Evolutionary conservation across 2,888 invertebrate species (phyloP), one percentile per base, ranked within the genome.

Genomic region (Dorcus hopei): DNA sequence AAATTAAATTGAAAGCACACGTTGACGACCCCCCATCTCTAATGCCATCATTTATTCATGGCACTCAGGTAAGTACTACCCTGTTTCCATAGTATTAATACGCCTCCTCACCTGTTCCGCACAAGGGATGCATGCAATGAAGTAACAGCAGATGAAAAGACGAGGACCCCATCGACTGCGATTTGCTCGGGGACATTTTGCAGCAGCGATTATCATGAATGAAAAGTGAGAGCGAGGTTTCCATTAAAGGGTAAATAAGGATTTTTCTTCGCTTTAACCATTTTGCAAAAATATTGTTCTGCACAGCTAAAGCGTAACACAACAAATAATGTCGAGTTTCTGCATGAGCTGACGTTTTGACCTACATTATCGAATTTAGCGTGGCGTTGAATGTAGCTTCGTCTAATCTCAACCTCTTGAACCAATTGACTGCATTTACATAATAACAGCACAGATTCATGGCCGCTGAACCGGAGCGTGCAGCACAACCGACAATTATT

Each of bases 31-130:
- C 64, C 26, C 68, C 68, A 70, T 71, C 85, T 86, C 75, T 86
- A 86, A 76, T 85, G 85, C 80, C 84, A 85, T 53, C 75, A 71
- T 70, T 71, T 71, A 72, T 71, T 72, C 70, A 71, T 69, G 66
- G 68, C 67, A 66, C 68, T 80, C 57, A 59, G 59, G 59, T 59
- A 45, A 45, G 45, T 16, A 45, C 45, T 45, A 19, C 45, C 45
- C 45, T n/a, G 23, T 23, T 45, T 45, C 23, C 45, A 23, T 19
- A 45, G 19, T 45, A 45, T 45, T 45, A 45, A 45, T 45, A 45
- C 23, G 9, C 16, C 45, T 45, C 45, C 19, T 16, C 45, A 9
- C n/a, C 45, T 9, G 14, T 7, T 9, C 4, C 19, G 16, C 19
- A 19, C 45, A 3, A 23, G 23, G 16, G 45, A 16, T 19, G 19